Evolutionary conservation across 1,140 invertebrate species (phyloP).

Genomic region (Cydia amplana): DNA sequence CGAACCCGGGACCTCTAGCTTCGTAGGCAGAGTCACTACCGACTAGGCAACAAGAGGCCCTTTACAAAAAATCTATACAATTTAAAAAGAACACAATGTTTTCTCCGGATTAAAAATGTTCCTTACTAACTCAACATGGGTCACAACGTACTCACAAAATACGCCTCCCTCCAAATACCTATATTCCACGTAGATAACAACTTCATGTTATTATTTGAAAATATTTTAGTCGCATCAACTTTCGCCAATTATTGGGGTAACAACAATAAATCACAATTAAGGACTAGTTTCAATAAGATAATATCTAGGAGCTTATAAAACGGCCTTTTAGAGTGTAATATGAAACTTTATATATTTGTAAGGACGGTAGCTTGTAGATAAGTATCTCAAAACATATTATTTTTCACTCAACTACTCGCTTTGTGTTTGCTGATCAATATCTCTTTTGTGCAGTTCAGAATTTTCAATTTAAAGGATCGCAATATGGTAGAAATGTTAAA

Average conservation of each 20-base stretch:
- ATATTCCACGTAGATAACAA: slow-evolving; percentile 1
- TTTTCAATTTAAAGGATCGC: slow-evolving; percentile 16
- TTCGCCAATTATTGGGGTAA: slow-evolving; percentile 28
- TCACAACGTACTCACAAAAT: background rate
- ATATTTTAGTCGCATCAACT: slow-evolving; percentile 23
- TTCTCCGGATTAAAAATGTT: too few relatives aligned
- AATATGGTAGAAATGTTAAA: background rate
- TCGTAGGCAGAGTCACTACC: too few relatives aligned
- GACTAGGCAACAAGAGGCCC: too few relatives aligned
- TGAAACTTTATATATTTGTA: slow-evolving; percentile 30
- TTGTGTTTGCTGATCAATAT: slow-evolving; percentile 37
- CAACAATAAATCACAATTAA: slow-evolving; percentile 31
- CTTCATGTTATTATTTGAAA: slow-evolving; percentile 24
- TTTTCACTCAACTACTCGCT: slow-evolving; percentile 66
- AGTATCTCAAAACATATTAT: slow-evolving; percentile 69
- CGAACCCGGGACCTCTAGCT: too few relatives aligned
- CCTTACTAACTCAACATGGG: background rate
- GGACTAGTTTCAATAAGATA: slow-evolving; percentile 23
- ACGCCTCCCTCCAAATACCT: background rate
- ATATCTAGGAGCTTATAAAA: slow-evolving; percentile 14
- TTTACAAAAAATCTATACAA: too few relatives aligned
- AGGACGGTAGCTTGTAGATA: slow-evolving; percentile 46
- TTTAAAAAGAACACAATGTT: too few relatives aligned
- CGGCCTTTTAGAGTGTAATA: slow-evolving; percentile 27
- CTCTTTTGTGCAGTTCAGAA: slow-evolving; percentile 47